Base-by-base conservation (phyloP, 2,113 vertebrate genomes). In the Noturus placidus region DNA sequence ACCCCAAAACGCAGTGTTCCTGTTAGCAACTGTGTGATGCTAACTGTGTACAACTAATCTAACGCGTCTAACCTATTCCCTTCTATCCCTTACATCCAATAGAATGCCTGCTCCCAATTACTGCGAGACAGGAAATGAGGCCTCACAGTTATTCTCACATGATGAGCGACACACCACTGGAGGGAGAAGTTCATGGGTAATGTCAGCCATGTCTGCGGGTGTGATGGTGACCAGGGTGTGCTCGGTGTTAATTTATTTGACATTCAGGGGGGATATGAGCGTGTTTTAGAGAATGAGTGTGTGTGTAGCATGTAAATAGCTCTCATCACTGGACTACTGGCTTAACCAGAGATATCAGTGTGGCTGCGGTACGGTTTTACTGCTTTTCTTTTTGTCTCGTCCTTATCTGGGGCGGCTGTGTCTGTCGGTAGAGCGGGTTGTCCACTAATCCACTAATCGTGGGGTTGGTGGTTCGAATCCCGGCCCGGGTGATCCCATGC, bases 241-340 rank as follows among this genome's bases (percentile, higher is more conserved):
- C 8, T 25, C 54, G 59, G 59, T 65, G 76, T 80, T 86, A 59
- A 80, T 79, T 54, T 86, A 50, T 86, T 27, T 86, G 85, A 15
- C 85, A 78, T 74, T 65, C 57, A 2, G 54, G 74, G 59, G 5
- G 52, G 84, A 27, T 13, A 7, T 5, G n/a, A n/a, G 57, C 3
- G n/a, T 14, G 35, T 38, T 30, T 78, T 52, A 46, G 70, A 25
- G 35, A 74, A 25, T 25, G 38, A 14, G 38, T 46, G 67, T 42
- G 38, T 74, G 33, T 25, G 42, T 27, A 52, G 74, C 42, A 52
- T 33, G 61, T 61, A 76, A 56, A 50, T 30, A 59, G 72, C 61
- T 35, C 52, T 76, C 65, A 54, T 70, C 15, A 81, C 33, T 78
- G 57, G 77, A 9, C 56, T 65, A 30, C 35, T 38, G 70, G 7